These are phyloP conservation scores for Solea solea DNA, from an alignment of 2,113 vertebrate species.

Conservation along the genomic window DNA sequence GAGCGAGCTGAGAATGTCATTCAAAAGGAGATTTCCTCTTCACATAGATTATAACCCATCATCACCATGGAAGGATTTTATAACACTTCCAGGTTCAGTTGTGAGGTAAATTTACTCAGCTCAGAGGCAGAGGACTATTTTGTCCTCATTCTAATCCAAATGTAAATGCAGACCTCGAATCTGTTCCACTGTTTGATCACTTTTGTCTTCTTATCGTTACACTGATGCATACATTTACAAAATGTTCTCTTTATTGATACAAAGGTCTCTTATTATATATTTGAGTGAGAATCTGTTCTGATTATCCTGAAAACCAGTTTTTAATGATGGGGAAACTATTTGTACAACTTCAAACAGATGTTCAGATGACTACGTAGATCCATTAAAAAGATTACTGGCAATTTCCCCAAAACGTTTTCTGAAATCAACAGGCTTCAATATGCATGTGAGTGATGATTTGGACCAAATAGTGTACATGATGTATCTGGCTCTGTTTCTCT, in stretches of 20 bases:
- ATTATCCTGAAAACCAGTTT: background rate
- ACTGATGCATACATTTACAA: background rate
- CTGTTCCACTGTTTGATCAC: background rate
- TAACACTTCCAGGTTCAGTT: constrained; percentile 21
- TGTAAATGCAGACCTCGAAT: background rate
- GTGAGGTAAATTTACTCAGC: constrained; percentile 11
- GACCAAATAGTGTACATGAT: background rate
- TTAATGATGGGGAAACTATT: background rate
- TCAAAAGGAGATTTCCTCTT: constrained; percentile 41
- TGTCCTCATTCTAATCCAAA: constrained; percentile 13
- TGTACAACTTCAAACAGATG: background rate
- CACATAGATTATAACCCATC: constrained; percentile 28
- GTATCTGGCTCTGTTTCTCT: background rate
- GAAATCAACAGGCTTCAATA: background rate
- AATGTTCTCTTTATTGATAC: background rate
- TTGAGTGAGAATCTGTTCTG: background rate
- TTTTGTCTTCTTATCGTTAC: background rate
- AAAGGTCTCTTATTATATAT: background rate
- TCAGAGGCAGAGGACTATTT: constrained; percentile 10
- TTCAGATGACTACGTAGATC: background rate
- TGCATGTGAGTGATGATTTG: background rate
- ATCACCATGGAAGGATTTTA: constrained; percentile 34
- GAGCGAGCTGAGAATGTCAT: constrained; percentile 12
- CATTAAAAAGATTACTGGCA: background rate
- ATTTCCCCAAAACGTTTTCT: no score